phyloP scores from a whole-genome alignment of 2,888 invertebrate genomes.

The Linnaemya vulpina region DNA sequence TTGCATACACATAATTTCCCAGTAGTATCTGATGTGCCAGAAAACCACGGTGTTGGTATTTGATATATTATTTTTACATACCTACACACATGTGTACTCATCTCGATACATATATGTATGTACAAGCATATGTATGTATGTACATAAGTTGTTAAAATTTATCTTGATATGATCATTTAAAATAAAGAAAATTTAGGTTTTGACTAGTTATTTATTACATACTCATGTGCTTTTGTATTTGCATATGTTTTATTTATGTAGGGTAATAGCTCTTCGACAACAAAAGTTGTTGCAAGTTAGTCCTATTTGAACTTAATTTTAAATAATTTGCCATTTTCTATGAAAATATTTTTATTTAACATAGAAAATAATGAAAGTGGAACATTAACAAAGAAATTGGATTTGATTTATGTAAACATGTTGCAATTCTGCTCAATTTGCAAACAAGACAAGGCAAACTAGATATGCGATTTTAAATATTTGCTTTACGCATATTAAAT shows the following conservation, averaged over 20 bases:
- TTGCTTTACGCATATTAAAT: neutral
- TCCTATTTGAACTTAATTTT: constrained; percentile 59
- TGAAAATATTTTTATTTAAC: constrained; percentile 73
- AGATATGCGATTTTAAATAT: neutral
- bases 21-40: constrained; percentile 77
- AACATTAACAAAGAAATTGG: constrained; percentile 73
- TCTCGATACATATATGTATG: neutral
- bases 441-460: too few relatives aligned
- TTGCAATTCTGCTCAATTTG: too few relatives aligned
- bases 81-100: neutral
- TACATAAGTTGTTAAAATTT: neutral
- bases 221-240: neutral
- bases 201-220: constrained; percentile 23
- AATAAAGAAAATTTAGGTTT: constrained; percentile 30
- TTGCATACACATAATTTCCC: neutral
- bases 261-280: constrained; percentile 41
- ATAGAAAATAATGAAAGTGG: constrained; percentile 81
- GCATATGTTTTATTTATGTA: constrained; percentile 6
- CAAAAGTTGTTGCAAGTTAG: constrained; percentile 43
- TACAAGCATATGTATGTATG: neutral
- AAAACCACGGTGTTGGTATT: constrained; percentile 72
- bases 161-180: neutral
- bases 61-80: constrained; percentile 23
- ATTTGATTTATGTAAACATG: neutral
- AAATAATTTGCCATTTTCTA: constrained; percentile 77